Evolutionary conservation across 2,113 vertebrate genomes (phyloP), one percentile per base, ranked within the genome.

Genomic region (Riparia riparia): DNA sequence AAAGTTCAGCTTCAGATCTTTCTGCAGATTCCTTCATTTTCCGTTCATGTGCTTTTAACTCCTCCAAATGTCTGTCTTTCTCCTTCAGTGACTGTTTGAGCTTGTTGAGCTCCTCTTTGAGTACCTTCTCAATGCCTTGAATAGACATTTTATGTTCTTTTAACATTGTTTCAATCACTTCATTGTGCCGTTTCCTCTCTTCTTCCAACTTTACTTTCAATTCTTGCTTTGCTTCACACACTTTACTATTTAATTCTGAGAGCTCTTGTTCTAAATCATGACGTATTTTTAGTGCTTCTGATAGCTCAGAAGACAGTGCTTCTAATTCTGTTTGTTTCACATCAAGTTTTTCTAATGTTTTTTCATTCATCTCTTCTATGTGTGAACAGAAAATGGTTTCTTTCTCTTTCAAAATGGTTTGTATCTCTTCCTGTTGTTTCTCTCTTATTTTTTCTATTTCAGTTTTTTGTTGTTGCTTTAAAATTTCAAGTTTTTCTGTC

Each of bases 341-440:
- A 54, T 99, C 99, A 60, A 99, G 97, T 82, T 99, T 99, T 97
- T 99, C 99, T 53, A 99, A 96, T 3, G 97, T 99, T 93, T 98
- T 99, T 93, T 98, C 98, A 96, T 99, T 99, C 98, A 99, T 99
- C 69, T 99, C 99, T 96, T 99, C 97, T 86, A 99, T 98, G 60
- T 99, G 99, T 39, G 97, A 95, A 96, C 97, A 98, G 91, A 99
- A 99, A 90, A 98, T 95, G 19, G 81, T 34, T 94, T 99, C 99
- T 95, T 98, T 99, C 58, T 99, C 98, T 97, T 98, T 98, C 81
- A 99, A 42, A 66, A 98, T 72, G 5, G 31, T 81, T 80, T 98
- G 98, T 58, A 98, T 95, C 88, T 99, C 98, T 89, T 92, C 70
- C 74, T 98, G 95, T 49, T 98, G 97, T 86, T 98, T 98, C 90